phyloP scores from a whole-genome alignment of 2,888 invertebrate genomes.

The Lagria hirta region DNA sequence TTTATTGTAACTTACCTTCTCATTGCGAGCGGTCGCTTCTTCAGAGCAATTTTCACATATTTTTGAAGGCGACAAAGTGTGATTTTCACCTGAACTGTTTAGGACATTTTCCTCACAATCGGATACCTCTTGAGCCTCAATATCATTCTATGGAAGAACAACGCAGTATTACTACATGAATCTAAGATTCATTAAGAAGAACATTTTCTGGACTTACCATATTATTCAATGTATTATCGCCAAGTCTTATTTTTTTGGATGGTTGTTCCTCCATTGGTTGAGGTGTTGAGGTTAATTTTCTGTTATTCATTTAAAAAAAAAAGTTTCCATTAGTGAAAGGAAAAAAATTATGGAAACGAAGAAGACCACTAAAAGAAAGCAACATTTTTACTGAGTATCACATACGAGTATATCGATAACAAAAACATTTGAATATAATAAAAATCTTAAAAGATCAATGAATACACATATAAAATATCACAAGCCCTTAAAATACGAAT shows the following conservation, averaged over 20 bases:
- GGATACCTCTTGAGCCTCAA: slow-evolving; percentile 13
- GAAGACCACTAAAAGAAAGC: slow-evolving; percentile 7
- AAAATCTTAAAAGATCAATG: slow-evolving; percentile 13
- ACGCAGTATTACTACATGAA: slow-evolving; percentile 14
- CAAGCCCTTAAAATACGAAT: slow-evolving; percentile 14
- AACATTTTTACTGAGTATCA: slow-evolving; percentile 13
- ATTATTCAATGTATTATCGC: slow-evolving; percentile 15
- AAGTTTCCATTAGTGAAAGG: slow-evolving; percentile 11
- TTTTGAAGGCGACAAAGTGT: slow-evolving; percentile 16
- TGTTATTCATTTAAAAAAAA: slow-evolving; percentile 5
- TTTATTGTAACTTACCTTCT: slow-evolving; percentile 15
- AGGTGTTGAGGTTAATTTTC: slow-evolving; percentile 13
- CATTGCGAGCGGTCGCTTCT: slow-evolving; percentile 11
- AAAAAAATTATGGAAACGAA: slow-evolving; percentile 12
- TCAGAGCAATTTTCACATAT: slow-evolving; percentile 15
- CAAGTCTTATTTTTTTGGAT: slow-evolving; percentile 16
- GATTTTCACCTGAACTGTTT: slow-evolving; percentile 16
- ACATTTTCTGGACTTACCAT: slow-evolving; percentile 16
- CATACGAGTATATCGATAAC: slow-evolving; percentile 12
- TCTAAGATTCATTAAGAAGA: slow-evolving; percentile 15
- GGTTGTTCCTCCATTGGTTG: slow-evolving; percentile 12
- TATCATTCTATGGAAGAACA: slow-evolving; percentile 15
- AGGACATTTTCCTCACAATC: slow-evolving; percentile 16
- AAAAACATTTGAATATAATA: slow-evolving; percentile 9
- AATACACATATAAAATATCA: slow-evolving; percentile 15